A percentile compares a stretch with the other conserved stretches of the same genome.
Conservation (phyloP, 2,113 vertebrate species). For the Rafetus swinhoei region DNA sequence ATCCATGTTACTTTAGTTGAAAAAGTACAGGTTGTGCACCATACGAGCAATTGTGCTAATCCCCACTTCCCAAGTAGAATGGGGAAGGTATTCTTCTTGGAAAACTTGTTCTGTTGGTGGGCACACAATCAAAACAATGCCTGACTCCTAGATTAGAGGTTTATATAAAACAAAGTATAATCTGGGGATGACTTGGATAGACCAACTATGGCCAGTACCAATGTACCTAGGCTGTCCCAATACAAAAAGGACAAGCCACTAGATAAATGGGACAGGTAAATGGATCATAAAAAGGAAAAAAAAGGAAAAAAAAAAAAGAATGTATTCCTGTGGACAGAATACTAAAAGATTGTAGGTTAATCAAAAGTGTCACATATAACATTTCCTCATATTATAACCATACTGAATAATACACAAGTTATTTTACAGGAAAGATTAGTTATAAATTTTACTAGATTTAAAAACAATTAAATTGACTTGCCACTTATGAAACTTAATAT, state of each 20-base stretch:
- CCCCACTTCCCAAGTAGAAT: not conserved
- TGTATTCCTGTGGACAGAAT: not conserved
- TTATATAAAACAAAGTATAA: not conserved
- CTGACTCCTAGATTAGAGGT: not conserved
- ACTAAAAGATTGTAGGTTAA: not conserved
- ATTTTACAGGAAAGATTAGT: not conserved
- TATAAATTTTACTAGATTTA: conserved; percentile 1
- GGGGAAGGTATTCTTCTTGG: not conserved
- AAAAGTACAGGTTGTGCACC: not conserved
- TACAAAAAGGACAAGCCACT: not conserved
- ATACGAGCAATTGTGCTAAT: not conserved
- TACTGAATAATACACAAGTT: conserved; percentile 17
- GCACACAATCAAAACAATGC: not conserved
- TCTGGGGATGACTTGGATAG: conserved; percentile 5
- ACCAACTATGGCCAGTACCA: not conserved
- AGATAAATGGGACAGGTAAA: not conserved
- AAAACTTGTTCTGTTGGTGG: conserved; percentile 3
- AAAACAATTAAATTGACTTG: not conserved
- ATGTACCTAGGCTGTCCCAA: not conserved
- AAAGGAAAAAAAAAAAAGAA: too few species aligned
- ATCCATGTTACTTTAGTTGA: not conserved
- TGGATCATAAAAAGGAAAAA: not conserved
- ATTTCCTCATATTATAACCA: conserved; percentile 1
- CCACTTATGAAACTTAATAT: not conserved
- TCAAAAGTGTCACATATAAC: not conserved